Evolutionary conservation across 2,888 invertebrate species (phyloP).

Genomic region (Cephus pygmeus): DNA sequence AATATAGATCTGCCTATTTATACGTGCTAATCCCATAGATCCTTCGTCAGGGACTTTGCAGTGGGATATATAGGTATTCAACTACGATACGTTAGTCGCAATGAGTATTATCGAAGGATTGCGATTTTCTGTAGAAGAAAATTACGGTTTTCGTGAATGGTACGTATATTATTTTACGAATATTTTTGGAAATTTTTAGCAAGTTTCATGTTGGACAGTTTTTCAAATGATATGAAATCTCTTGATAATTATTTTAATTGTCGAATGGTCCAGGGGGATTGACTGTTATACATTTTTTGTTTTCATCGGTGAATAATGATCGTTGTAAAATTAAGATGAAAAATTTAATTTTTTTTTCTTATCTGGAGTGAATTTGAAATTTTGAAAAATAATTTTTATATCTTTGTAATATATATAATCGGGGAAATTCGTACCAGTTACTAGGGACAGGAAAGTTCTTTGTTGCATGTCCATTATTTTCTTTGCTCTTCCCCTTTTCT

Average conservation of each 20-base stretch:
- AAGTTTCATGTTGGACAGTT: background rate
- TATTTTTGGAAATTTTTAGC: background rate
- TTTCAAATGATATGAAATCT: background rate
- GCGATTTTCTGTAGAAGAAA: background rate
- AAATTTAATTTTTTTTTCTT: background rate
- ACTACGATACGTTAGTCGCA: background rate
- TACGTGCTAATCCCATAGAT: background rate
- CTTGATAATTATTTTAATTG: background rate
- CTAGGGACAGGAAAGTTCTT: slow-evolving; percentile 25
- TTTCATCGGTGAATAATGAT: background rate
- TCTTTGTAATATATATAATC: background rate
- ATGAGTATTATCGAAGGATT: background rate
- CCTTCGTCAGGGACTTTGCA: background rate
- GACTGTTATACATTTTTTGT: background rate
- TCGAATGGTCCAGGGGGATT: background rate
- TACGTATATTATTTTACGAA: background rate
- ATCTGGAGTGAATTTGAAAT: background rate
- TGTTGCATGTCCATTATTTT: slow-evolving; percentile 20
- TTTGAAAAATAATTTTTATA: background rate
- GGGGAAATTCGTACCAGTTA: slow-evolving; percentile 4
- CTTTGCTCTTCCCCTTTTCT: slow-evolving; percentile 16
- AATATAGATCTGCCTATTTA: slow-evolving; percentile 34
- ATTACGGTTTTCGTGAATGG: background rate
- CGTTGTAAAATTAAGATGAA: background rate
- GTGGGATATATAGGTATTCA: background rate